phyloP scores from a whole-genome alignment of 2,113 vertebrate species.

The Pluvialis apricaria region DNA sequence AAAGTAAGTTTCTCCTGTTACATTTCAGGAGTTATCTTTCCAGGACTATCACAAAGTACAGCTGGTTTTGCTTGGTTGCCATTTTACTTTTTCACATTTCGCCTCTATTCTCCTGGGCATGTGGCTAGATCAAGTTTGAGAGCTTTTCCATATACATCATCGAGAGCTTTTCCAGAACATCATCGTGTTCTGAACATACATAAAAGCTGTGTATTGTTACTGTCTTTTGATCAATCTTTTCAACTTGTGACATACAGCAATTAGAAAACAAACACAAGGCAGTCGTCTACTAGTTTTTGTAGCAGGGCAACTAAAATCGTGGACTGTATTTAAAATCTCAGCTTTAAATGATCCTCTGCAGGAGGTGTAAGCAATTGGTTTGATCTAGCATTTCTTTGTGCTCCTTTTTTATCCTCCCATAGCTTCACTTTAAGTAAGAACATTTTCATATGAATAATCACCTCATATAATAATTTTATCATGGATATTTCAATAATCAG shows the following conservation, averaged over 20 bases:
- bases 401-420: not conserved
- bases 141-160: not conserved
- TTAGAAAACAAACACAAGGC: not conserved
- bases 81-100: not conserved
- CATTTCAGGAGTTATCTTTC: not conserved
- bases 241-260: not conserved
- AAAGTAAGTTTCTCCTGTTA: not conserved
- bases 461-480: not conserved
- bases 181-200: not conserved
- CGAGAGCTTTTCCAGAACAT: not conserved
- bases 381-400: not conserved
- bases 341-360: not conserved
- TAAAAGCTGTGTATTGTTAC: not conserved
- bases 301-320: not conserved
- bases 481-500: not conserved
- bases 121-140: not conserved
- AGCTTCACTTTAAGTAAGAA: not conserved
- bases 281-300: not conserved
- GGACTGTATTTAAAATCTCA: not conserved
- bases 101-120: not conserved
- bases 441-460: not conserved
- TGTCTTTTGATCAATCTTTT: not conserved
- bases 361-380: not conserved
- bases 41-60: not conserved
- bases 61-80: not conserved